Conservation (phyloP, 2,797 vertebrate genomes). For the Nothura maculosa region DNA sequence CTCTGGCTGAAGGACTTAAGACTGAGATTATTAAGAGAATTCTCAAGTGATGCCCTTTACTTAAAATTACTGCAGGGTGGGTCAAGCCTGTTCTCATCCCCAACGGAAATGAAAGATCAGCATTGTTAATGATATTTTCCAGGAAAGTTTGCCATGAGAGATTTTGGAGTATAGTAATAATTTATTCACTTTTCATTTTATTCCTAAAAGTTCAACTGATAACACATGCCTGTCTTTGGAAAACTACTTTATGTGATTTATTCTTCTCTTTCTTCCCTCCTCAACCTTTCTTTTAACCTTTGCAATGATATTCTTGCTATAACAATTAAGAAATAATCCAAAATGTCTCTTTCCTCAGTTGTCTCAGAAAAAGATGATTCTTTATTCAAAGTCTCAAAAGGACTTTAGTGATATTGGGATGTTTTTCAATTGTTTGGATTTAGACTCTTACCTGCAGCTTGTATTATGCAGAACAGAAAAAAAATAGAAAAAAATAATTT, state of each 20-base stretch:
- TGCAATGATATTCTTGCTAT: background rate
- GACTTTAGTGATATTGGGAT: background rate
- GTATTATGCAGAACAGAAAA: background rate
- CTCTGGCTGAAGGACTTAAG: slow-evolving; percentile 71
- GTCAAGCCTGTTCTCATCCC: background rate
- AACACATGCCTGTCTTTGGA: background rate
- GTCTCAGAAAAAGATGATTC: background rate
- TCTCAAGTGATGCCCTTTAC: slow-evolving; percentile 66
- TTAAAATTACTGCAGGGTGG: slow-evolving; percentile 38
- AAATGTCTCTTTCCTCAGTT: background rate
- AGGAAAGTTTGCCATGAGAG: background rate
- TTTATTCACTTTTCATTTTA: background rate
- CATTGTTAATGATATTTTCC: background rate
- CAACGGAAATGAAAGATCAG: slow-evolving; percentile 16
- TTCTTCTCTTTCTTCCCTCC: background rate
- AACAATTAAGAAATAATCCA: background rate
- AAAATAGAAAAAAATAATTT: background rate
- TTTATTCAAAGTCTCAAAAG: background rate
- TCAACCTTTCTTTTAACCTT: background rate
- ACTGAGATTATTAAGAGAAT: slow-evolving; percentile 70
- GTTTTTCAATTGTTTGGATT: background rate
- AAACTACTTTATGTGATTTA: background rate
- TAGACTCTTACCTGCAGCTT: background rate
- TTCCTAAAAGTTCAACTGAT: background rate
- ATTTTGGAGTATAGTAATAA: background rate